A percentile compares a stretch with the other conserved stretches of the same genome.
Evolutionary conservation across 2,888 invertebrate species (phyloP).

Genomic region (Seira sanloemensis): DNA sequence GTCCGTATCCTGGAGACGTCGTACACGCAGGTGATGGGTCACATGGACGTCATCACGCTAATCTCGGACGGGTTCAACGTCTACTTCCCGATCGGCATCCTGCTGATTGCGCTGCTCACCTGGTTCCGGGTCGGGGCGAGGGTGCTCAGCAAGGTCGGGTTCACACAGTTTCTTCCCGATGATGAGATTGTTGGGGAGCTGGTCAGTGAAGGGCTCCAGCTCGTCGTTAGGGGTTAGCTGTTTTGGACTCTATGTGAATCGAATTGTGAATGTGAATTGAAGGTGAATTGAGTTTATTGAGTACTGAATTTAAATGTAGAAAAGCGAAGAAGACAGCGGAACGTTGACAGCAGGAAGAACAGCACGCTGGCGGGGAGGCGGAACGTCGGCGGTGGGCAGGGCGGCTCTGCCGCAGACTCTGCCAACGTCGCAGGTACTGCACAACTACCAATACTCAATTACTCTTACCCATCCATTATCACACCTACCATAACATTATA

Average conservation of each 20-base stretch:
- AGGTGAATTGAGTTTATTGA: neutral
- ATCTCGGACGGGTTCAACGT: slow-evolving; percentile 99
- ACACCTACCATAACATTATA: neutral
- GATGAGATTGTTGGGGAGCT: slow-evolving; percentile 92
- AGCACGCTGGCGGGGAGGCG: slow-evolving; percentile 9
- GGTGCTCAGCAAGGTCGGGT: slow-evolving; percentile 91
- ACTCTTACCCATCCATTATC: neutral
- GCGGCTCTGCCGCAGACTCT: slow-evolving; percentile 41
- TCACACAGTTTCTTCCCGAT: slow-evolving; percentile 95
- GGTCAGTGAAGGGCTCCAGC: slow-evolving; percentile 94
- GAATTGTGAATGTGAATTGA: neutral
- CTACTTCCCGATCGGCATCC: slow-evolving; percentile 98
- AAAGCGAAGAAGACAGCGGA: slow-evolving; percentile 74
- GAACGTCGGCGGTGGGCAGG: neutral
- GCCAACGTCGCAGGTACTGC: slow-evolving; percentile 58
- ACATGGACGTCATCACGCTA: slow-evolving; percentile 98
- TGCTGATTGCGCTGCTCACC: slow-evolving; percentile 93
- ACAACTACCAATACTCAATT: neutral
- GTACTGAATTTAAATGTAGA: slow-evolving; percentile 61
- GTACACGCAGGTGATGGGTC: slow-evolving; percentile 99
- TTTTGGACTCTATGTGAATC: no score
- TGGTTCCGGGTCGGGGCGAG: slow-evolving; percentile 95
- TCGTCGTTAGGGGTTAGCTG: slow-evolving; percentile 87
- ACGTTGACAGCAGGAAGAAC: slow-evolving; percentile 41
- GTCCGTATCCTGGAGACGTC: slow-evolving; percentile 87